Evolutionary conservation across 2,888 invertebrate genomes (phyloP), one percentile per base, ranked within the genome.

Genomic region (Euzophera pinguis): DNA sequence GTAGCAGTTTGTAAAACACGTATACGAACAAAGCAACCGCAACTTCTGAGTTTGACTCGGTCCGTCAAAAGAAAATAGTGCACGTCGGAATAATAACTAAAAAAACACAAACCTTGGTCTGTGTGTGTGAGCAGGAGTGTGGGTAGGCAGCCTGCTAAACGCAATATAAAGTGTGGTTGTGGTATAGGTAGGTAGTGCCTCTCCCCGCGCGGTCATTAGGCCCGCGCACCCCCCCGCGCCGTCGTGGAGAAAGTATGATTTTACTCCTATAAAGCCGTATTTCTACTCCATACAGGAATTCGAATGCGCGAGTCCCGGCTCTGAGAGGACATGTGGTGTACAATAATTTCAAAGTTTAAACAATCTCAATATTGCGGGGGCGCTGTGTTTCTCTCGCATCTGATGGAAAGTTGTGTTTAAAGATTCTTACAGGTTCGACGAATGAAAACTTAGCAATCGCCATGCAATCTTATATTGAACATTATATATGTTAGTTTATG

Each of bases 151-250:
- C 73, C 78, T 78, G 85, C 85, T 88, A 87, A 87, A 87, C 87
- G 87, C 81, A 88, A 89, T 87, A 89, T 89, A 90, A 88, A 88
- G 87, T 86, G 87, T 81, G 88, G 86, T 86, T 85, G 86, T 84
- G 76, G 75, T 81, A 78, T 79, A 78, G 79, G 81, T 84, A 83
- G 77, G 68, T 73, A 70, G 69, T 55, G 58, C 82, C 86, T 80
- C 85, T 69, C 89, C 88, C 88, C 90, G 84, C 90, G 90, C 90
- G 84, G 90, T 90, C 91, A 91, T 91, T 91, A 91, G 90, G 78
- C 72, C 78, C 81, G 73, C 77, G 67, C 71, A 64, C 79, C 81
- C 80, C n/a, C 81, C 75, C 81, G 65, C 80, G 68, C 80, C 79
- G 77, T 80, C 71, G 76, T 81, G 78, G 89, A 88, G 89, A 90